Evolutionary conservation across 2,888 invertebrate species (phyloP).

Genomic region (Sthenelais limicola): DNA sequence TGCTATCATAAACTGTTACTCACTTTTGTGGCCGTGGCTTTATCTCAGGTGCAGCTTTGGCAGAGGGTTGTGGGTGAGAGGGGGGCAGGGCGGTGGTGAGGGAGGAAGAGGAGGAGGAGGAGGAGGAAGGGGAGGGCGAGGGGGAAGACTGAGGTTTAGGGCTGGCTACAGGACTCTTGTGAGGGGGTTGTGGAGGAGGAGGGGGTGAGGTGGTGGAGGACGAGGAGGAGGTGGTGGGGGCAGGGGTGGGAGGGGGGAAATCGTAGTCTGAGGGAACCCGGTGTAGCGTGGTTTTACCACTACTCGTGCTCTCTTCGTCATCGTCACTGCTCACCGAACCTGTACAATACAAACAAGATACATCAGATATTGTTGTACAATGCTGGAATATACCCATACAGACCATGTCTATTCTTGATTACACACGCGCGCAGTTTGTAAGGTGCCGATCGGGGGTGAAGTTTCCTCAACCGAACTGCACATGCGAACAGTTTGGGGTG

Average conservation of each 20-base stretch:
- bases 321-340: slow-evolving; percentile 5
- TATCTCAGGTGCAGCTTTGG: too few species aligned
- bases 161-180: not conserved
- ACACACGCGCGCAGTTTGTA: too few species aligned
- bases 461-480: too few species aligned
- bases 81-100: slow-evolving; percentile 2
- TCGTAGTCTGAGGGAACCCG: slow-evolving; percentile 69
- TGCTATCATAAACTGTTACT: too few species aligned
- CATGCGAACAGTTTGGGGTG: too few species aligned
- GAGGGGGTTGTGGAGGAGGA: not conserved
- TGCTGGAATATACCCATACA: too few species aligned
- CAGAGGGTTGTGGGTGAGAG: too few species aligned
- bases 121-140: slow-evolving; percentile 10
- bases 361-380: too few species aligned
- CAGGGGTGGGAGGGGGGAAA: slow-evolving; percentile 61
- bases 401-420: too few species aligned
- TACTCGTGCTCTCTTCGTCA: slow-evolving; percentile 20
- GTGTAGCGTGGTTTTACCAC: slow-evolving; percentile 47
- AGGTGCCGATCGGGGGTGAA: too few species aligned
- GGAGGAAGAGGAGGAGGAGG: not conserved
- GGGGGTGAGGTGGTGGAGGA: not conserved
- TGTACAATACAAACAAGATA: not conserved
- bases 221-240: not conserved
- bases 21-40: too few species aligned
- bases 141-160: slow-evolving; percentile 7